A percentile compares a stretch with the other conserved stretches of the same genome.
phyloP scores from a whole-genome alignment of 2,113 vertebrate genomes.

The Plecturocebus donacophilus region DNA sequence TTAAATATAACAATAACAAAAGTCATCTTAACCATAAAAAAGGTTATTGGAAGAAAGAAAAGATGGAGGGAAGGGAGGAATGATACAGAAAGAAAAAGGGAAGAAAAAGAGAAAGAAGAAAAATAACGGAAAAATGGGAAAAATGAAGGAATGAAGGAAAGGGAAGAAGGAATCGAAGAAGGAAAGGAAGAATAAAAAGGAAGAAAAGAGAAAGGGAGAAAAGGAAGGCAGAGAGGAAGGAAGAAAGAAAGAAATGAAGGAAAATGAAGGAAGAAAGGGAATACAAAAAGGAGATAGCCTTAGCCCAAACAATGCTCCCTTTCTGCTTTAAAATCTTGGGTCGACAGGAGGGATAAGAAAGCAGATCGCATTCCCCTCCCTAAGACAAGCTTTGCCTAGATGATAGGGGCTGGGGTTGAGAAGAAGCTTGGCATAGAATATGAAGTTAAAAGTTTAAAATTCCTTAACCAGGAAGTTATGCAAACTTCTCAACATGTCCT shows the following conservation, averaged over 20 bases:
- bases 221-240: background rate
- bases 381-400: background rate
- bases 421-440: background rate
- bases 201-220: background rate
- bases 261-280: background rate
- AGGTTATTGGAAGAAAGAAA: background rate
- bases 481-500: background rate
- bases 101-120: background rate
- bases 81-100: background rate
- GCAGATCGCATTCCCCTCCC: background rate
- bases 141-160: background rate
- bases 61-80: background rate
- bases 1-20: no score
- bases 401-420: background rate
- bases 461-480: background rate
- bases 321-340: background rate
- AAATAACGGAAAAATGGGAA: background rate
- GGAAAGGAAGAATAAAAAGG: background rate
- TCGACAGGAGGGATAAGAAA: background rate
- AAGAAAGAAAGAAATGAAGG: background rate
- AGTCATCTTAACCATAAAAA: background rate
- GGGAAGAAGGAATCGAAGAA: no score
- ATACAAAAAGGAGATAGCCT: background rate
- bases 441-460: slow-evolving; percentile 37
- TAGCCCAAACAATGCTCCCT: background rate